These are phyloP conservation scores for Microplitis deprimator DNA, from an alignment of 2,888 invertebrate genomes.

Conservation along the genomic window DNA sequence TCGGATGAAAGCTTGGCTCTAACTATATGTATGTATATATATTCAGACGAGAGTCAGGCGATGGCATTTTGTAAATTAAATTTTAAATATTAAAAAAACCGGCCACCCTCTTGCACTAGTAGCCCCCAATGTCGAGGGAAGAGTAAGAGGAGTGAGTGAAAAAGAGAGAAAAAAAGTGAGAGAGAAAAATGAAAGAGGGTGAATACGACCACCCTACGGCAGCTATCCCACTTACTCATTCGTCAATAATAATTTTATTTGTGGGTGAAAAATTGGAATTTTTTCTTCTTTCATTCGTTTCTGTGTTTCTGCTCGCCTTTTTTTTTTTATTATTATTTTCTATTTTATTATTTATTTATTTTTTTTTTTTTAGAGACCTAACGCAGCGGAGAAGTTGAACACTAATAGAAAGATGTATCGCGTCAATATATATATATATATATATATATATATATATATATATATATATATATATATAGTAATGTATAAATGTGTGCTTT, in stretches of 20 bases:
- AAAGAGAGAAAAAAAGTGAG: slow-evolving; percentile 16
- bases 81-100: slow-evolving; percentile 72
- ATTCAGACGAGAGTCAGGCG: slow-evolving; percentile 55
- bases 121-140: slow-evolving; percentile 34
- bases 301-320: slow-evolving; percentile 35
- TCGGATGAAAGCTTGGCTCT: slow-evolving; percentile 27
- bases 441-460: neutral
- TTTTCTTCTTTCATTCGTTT: slow-evolving; percentile 45
- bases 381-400: neutral
- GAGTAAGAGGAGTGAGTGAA: slow-evolving; percentile 31
- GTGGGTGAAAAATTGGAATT: slow-evolving; percentile 68
- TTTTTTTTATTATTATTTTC: slow-evolving; percentile 32
- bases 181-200: slow-evolving; percentile 26
- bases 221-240: slow-evolving; percentile 67
- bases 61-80: slow-evolving; percentile 71
- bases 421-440: neutral
- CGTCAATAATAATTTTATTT: slow-evolving; percentile 71
- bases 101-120: slow-evolving; percentile 49
- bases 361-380: slow-evolving; percentile 34
- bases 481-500: slow-evolving; percentile 40
- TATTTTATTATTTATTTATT: slow-evolving; percentile 37
- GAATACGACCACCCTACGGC: slow-evolving; percentile 38
- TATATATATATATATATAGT: slow-evolving; percentile 16
- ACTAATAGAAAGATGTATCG: slow-evolving; percentile 13
- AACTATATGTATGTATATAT: slow-evolving; percentile 29